Evolutionary conservation across 2,888 invertebrate species (phyloP), one percentile per base, ranked within the genome.

Genomic region (Hecatera dysodea): DNA sequence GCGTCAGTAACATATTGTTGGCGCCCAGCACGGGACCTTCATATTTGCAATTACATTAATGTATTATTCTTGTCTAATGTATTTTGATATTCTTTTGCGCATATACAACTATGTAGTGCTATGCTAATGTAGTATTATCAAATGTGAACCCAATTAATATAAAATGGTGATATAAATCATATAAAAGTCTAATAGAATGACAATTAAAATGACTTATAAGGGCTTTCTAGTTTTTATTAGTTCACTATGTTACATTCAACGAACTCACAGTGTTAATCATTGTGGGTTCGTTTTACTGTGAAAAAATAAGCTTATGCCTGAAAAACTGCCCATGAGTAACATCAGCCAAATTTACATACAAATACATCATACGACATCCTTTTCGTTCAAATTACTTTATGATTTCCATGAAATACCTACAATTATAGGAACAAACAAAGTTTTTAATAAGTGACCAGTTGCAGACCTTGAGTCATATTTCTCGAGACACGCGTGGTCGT

Each of bases 381-480:
- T 36, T 56, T 27, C 19, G 63, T 52, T 27, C 11, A 70, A 82
- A 71, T 77, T 76, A 74, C 24, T 33, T 71, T 11, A 61, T 44
- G 39, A 69, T 73, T 81, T 76, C 60, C 67, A 63, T 44, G 55
- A 77, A 70, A 72, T 64, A 67, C 57, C 64, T 73, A 81, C 74
- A 83, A 83, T 79, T 72, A 68, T 27, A 75, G 66, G 70, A 57
- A 59, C 64, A 69, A 73, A 76, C 69, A 67, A 75, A 67, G 67
- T 73, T 78, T 80, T 80, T 76, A 76, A 72, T 68, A 61, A 66
- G 50, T 72, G 62, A 29, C 77, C 67, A 67, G 57, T n/a, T 50
- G 29, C 33, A 27, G 77, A 77, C 85, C 87, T 88, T 88, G 88
- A 78, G 84, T 85, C 81, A 81, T 75, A 72, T 73, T 81, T 74